Evolutionary conservation across 2,797 vertebrate species (phyloP).

Genomic region (Phylloscopus collybita): DNA sequence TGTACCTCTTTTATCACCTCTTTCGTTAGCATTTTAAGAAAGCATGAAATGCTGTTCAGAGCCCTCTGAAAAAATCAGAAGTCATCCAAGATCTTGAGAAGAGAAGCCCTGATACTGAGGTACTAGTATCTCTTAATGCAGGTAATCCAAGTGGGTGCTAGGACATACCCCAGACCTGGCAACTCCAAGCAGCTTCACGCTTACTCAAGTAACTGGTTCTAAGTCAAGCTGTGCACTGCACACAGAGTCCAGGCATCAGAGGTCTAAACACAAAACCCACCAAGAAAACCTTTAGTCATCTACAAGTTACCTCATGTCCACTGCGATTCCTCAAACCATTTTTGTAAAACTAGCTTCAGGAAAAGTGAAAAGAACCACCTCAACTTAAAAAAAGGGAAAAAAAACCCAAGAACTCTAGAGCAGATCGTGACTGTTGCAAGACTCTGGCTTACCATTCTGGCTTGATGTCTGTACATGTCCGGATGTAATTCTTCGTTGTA

Average conservation of each 20-base stretch:
- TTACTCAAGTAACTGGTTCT: not conserved
- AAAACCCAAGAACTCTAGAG: not conserved
- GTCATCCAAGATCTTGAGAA: not conserved
- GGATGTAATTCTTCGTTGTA: constrained; percentile 98
- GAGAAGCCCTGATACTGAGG: not conserved
- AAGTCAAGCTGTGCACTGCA: not conserved
- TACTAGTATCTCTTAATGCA: not conserved
- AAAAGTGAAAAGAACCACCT: not conserved
- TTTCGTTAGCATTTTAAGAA: not conserved
- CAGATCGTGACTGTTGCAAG: not conserved
- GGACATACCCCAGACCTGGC: fast-evolving
- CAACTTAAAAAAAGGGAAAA: not conserved
- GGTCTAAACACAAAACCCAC: not conserved
- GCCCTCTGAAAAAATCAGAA: not conserved
- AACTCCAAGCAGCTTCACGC: not conserved
- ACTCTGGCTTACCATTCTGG: constrained; percentile 89
- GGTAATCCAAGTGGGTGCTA: not conserved
- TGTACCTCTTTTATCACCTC: not conserved
- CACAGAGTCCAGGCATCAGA: not conserved
- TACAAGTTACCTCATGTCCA: not conserved
- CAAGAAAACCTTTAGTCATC: not conserved
- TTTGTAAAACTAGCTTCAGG: not conserved
- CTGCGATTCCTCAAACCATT: not conserved
- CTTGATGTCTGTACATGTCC: constrained; percentile 97
- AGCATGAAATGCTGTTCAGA: not conserved